These are phyloP conservation scores for Parochlus steinenii DNA, from an alignment of 2,888 invertebrate species.

Conservation along the genomic window DNA sequence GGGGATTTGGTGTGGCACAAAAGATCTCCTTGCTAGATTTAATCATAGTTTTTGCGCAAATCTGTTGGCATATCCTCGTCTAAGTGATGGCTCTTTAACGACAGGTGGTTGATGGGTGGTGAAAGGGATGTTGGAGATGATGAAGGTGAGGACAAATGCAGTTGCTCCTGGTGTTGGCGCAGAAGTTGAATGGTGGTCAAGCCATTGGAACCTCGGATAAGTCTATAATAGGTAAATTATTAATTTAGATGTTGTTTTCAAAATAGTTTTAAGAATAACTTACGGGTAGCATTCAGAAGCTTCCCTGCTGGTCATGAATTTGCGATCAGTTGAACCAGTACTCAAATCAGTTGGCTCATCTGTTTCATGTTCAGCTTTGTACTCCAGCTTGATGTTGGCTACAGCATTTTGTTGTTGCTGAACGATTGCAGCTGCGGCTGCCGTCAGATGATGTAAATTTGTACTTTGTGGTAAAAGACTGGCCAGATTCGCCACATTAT, in stretches of 20 bases:
- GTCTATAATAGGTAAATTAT: conserved; percentile 18
- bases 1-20: no score
- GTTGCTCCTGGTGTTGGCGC: conserved; percentile 11
- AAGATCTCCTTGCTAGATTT: neutral
- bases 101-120: conserved; percentile 11
- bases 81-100: conserved; percentile 12
- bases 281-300: conserved; percentile 14
- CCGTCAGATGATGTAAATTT: conserved; percentile 11
- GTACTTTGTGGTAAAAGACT: conserved; percentile 12
- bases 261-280: conserved; percentile 5
- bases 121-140: conserved; percentile 12
- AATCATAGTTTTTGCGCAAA: conserved; percentile 15
- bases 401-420: conserved; percentile 13
- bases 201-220: conserved; percentile 31
- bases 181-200: conserved; percentile 30
- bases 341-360: conserved; percentile 57
- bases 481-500: neutral
- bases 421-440: conserved; percentile 4
- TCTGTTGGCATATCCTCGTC: conserved; percentile 17
- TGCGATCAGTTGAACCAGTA: conserved; percentile 19
- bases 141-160: conserved; percentile 6
- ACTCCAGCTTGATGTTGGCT: conserved; percentile 9
- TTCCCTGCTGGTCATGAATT: neutral
- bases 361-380: conserved; percentile 19
- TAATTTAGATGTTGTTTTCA: neutral